phyloP scores from a whole-genome alignment of 2,888 invertebrate genomes.

The Synergus itoensis region DNA sequence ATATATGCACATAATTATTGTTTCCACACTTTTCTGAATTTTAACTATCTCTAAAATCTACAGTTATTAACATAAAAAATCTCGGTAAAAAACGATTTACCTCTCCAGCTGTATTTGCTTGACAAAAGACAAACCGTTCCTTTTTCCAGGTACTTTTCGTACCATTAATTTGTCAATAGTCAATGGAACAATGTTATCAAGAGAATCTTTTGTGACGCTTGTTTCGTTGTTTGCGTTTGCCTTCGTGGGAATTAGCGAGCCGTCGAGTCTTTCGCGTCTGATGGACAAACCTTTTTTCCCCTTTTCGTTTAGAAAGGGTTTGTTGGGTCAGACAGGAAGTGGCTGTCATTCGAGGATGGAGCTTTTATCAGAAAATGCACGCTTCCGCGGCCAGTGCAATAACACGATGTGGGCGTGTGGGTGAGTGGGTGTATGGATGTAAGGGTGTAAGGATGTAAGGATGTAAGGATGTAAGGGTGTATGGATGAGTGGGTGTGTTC shows the following conservation, averaged over 20 bases:
- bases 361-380: constrained; percentile 65
- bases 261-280: constrained; percentile 8
- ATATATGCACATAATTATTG: not conserved
- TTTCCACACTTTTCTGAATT: not conserved
- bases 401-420: not conserved
- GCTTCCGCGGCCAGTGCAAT: constrained; percentile 56
- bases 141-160: constrained; percentile 19
- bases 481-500: not conserved
- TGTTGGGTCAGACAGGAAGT: constrained; percentile 58
- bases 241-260: constrained; percentile 28
- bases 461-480: too few species aligned
- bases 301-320: not conserved
- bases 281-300: constrained; percentile 25
- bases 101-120: not conserved
- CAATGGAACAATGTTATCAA: constrained; percentile 36
- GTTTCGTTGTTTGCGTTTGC: not conserved
- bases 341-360: constrained; percentile 59
- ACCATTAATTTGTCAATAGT: constrained; percentile 33
- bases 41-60: not conserved
- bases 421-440: too few species aligned
- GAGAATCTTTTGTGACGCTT: constrained; percentile 18
- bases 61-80: not conserved
- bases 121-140: not conserved
- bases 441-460: too few species aligned
- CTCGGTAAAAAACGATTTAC: not conserved